Evolutionary conservation across 2,888 invertebrate genomes (phyloP).

Genomic region (Kuschelorhynchus macadamiae): DNA sequence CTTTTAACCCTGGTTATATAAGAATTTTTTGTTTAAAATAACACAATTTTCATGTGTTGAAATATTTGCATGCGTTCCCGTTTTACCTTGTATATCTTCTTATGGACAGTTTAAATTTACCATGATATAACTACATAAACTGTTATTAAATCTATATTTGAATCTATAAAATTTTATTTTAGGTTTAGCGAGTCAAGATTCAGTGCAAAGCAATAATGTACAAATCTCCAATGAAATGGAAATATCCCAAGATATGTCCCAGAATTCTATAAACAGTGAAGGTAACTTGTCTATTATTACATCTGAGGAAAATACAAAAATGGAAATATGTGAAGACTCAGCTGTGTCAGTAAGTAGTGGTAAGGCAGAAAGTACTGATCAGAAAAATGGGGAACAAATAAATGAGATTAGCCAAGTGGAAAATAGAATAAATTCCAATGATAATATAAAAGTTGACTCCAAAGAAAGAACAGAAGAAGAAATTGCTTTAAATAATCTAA

Average conservation of each 20-base stretch:
- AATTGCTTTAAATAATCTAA: slow-evolving; percentile 30
- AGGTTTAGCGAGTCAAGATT: slow-evolving; percentile 72
- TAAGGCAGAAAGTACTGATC: slow-evolving; percentile 5
- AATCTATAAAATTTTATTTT: slow-evolving; percentile 28
- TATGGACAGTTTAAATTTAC: too few species aligned
- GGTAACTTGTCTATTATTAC: slow-evolving; percentile 72
- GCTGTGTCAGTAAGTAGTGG: slow-evolving; percentile 10
- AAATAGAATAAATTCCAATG: slow-evolving; percentile 26
- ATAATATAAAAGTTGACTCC: slow-evolving; percentile 17
- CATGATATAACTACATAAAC: too few species aligned
- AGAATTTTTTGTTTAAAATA: too few species aligned
- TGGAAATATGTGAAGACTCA: slow-evolving; percentile 63
- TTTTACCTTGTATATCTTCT: too few species aligned
- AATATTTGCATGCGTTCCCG: too few species aligned
- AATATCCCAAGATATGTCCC: slow-evolving; percentile 75
- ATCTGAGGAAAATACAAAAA: slow-evolving; percentile 69
- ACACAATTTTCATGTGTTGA: too few species aligned
- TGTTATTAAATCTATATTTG: too few species aligned
- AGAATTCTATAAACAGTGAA: slow-evolving; percentile 55
- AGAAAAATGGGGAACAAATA: slow-evolving; percentile 9
- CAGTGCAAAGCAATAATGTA: slow-evolving; percentile 61
- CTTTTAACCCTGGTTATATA: too few species aligned
- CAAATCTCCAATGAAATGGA: slow-evolving; percentile 72
- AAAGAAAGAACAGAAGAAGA: slow-evolving; percentile 24
- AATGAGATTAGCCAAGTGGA: slow-evolving; percentile 50